Conservation (phyloP, 1,140 invertebrate species). For the Drosophila albomicans region DNA sequence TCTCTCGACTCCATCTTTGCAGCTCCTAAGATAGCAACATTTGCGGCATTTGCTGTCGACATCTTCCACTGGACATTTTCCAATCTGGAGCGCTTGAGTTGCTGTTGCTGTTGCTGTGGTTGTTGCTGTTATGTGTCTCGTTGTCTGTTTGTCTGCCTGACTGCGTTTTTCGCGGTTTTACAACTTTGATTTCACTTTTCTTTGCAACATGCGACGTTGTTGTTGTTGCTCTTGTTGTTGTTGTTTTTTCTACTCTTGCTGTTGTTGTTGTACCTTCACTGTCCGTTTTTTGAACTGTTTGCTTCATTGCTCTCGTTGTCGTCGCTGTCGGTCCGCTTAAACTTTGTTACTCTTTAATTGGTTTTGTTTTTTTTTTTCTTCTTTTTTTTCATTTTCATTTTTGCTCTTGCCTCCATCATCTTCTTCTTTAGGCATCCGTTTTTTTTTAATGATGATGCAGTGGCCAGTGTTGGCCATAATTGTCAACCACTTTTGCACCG, state of each 20-base stretch:
- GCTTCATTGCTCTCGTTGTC: constrained; percentile 75
- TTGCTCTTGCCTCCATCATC: constrained; percentile 48
- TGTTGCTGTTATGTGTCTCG: constrained; percentile 61
- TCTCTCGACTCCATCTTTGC: constrained; percentile 1
- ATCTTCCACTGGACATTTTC: constrained; percentile 79
- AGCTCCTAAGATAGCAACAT: constrained; percentile 42
- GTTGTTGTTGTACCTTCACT: constrained; percentile 72
- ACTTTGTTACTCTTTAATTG: constrained; percentile 82
- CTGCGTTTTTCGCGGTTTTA: constrained; percentile 83
- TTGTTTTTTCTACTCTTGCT: neutral
- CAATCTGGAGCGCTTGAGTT: constrained; percentile 73
- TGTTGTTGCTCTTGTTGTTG: constrained; percentile 38
- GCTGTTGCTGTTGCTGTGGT: constrained; percentile 16
- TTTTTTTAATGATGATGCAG: constrained; percentile 67
- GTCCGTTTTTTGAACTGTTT: constrained; percentile 81
- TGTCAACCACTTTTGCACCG: constrained; percentile 74
- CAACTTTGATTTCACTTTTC: constrained; percentile 84
- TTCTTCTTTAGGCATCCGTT: constrained; percentile 64
- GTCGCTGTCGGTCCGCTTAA: constrained; percentile 60
- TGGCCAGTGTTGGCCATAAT: constrained; percentile 65
- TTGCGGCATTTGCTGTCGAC: constrained; percentile 58
- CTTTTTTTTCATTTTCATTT: no score
- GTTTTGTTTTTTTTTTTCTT: constrained; percentile 58
- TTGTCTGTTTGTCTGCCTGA: constrained; percentile 71
- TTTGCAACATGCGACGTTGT: constrained; percentile 75